Base-by-base conservation (phyloP, 2,113 vertebrate genomes). In the Ailurus styani region DNA sequence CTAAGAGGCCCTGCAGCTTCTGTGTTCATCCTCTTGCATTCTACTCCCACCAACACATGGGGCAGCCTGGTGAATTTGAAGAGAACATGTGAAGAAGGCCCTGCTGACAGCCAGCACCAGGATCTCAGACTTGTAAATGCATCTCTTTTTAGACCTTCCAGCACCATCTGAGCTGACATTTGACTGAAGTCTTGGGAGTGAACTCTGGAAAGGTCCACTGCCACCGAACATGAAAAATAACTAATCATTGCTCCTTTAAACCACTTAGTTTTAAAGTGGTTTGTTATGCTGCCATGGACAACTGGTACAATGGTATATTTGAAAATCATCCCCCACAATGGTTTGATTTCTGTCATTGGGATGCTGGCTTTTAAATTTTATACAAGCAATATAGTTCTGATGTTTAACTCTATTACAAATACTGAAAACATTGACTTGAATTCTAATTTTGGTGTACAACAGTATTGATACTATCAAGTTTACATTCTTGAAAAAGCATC, bases 291-390 rank as follows among this genome's bases (percentile, higher is more conserved):
- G 25, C 31, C 68, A 42, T 40, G 77, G 40, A 88, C 13, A 54
- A 70, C 21, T 47, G 70, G 85, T 84, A 60, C 13, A 50, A 37
- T 52, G 5, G 29, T 52, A n/a, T 55, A 55, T 88, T 95, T 75
- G 45, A 64, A 94, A 97, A 96, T 55, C 27, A 54, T 34, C 13
- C 86, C 45, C 57, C 57, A 54, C 64, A 85, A 84, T 87, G 66
- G 12, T 60, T n/a, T 47, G 21, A 89, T 29, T 54, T 60, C 18
- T 86, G 57, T 75, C 37, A 50, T 75, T 12, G 52, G 93, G 45
- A 86, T 97, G n/a, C 23, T 97, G 47, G 13, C 14, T 64, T 87
- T 87, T 83, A 68, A 31, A 66, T 93, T 87, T 89, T 84, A 73
- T 6, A 60, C 7, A n/a, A 82, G 47, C 17, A 57, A 47, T 64